Conservation (phyloP, 2,113 vertebrate species). For the Thamnaconus septentrionalis region DNA sequence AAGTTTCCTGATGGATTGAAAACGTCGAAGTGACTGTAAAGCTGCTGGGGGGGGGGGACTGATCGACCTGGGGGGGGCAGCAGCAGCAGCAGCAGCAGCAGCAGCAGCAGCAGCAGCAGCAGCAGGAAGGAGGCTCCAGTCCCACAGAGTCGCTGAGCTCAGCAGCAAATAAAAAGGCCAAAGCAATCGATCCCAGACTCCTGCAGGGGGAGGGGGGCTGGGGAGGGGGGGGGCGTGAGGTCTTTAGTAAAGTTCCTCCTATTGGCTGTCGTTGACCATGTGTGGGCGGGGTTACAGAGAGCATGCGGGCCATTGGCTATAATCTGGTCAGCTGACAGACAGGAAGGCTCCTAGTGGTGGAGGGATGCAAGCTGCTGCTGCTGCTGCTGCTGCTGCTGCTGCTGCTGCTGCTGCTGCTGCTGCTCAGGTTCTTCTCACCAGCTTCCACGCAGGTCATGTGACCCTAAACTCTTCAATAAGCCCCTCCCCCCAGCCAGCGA, state of each 20-base stretch:
- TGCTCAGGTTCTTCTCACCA: too few relatives aligned
- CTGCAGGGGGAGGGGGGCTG: conserved; percentile 31
- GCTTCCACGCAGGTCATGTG: too few relatives aligned
- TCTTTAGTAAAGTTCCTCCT: conserved; percentile 46
- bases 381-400: too few relatives aligned
- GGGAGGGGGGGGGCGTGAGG: conserved; percentile 14
- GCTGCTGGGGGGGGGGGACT: not conserved
- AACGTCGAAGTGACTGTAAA: conserved; percentile 49
- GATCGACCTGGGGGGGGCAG: conserved; percentile 59
- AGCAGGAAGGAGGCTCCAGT: conserved; percentile 25
- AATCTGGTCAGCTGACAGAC: conserved; percentile 91
- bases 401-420: too few relatives aligned
- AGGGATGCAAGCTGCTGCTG: too few relatives aligned
- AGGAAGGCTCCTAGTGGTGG: conserved; percentile 96
- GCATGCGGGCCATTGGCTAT: conserved; percentile 98
- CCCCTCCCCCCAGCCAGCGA: too few relatives aligned
- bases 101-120: conserved; percentile 29
- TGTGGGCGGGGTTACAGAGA: conserved; percentile 87
- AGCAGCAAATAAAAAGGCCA: conserved; percentile 41
- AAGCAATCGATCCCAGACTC: conserved; percentile 58
- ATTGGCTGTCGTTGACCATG: conserved; percentile 20
- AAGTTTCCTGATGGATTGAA: conserved; percentile 40
- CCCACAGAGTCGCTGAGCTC: conserved; percentile 60
- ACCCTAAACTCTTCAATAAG: too few relatives aligned
- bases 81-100: conserved; percentile 31